Conservation (phyloP, 2,113 vertebrate species). For the Ahaetulla prasina region DNA sequence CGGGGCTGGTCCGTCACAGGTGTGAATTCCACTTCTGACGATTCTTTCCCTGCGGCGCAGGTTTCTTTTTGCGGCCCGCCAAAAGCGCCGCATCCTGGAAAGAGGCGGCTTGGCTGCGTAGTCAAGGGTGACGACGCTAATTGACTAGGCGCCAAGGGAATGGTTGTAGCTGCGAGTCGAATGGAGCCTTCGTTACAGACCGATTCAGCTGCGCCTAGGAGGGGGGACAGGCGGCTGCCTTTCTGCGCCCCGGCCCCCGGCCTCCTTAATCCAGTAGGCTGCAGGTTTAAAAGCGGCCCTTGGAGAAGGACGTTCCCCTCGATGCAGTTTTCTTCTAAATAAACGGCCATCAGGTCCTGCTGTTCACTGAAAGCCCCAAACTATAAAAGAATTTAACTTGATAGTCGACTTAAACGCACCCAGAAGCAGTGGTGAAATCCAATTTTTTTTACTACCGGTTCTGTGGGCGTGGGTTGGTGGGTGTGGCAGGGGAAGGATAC, state of each 20-base stretch:
- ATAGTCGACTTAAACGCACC: not conserved
- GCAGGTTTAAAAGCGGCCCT: not conserved
- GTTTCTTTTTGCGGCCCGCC: not conserved
- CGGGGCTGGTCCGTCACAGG: not conserved
- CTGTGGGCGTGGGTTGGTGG: too few relatives aligned
- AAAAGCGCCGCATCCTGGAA: not conserved
- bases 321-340: not conserved
- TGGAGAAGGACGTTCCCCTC: not conserved
- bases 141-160: not conserved
- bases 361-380: not conserved
- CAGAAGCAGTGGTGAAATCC: too few relatives aligned
- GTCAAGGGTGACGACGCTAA: not conserved
- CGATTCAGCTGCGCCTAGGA: not conserved
- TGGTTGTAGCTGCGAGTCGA: not conserved
- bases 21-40: not conserved
- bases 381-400: not conserved
- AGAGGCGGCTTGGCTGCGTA: not conserved
- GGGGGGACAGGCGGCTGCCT: not conserved
- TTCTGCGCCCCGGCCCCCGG: not conserved
- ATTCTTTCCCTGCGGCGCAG: not conserved
- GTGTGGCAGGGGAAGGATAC: too few relatives aligned
- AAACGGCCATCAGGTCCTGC: not conserved
- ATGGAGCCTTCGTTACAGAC: not conserved
- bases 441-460: too few relatives aligned
- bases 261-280: not conserved